A percentile compares a stretch with the other conserved stretches of the same genome.
These are phyloP conservation scores for Epinephelus cyanopodus DNA, from an alignment of 2,113 vertebrate species.

Conservation along the genomic window DNA sequence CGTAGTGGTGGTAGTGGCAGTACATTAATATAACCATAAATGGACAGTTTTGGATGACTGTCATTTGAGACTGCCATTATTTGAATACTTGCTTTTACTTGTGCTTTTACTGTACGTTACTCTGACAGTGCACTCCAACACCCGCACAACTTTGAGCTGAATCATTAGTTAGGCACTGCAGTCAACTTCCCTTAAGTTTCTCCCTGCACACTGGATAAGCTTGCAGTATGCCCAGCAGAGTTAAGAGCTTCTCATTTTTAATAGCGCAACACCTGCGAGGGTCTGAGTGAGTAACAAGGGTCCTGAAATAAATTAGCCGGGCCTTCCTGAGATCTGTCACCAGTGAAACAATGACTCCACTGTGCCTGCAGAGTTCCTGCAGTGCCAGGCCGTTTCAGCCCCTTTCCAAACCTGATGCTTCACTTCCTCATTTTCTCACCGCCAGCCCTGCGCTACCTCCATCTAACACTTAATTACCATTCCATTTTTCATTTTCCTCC, in stretches of 20 bases:
- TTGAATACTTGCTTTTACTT: neutral
- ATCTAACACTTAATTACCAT: slow-evolving; percentile 78
- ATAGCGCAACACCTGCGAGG: slow-evolving; percentile 86
- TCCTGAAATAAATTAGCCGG: slow-evolving; percentile 88
- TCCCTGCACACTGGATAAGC: slow-evolving; percentile 71
- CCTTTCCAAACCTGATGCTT: slow-evolving; percentile 52
- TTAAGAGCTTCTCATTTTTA: slow-evolving; percentile 89
- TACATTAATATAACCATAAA: too few relatives aligned
- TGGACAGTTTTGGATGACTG: too few relatives aligned
- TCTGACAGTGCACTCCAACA: neutral
- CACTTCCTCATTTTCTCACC: slow-evolving; percentile 59
- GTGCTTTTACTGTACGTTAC: neutral
- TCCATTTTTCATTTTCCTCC: slow-evolving; percentile 80
- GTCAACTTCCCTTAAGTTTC: slow-evolving; percentile 60
- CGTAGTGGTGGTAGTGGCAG: too few relatives aligned
- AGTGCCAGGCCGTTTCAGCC: neutral
- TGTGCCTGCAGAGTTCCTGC: slow-evolving; percentile 53
- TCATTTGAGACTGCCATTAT: too few relatives aligned
- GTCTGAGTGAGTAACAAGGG: slow-evolving; percentile 84
- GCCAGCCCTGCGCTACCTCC: slow-evolving; percentile 56
- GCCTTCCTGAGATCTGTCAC: slow-evolving; percentile 84
- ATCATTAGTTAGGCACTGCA: neutral
- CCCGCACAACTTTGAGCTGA: neutral
- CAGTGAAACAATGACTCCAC: slow-evolving; percentile 68
- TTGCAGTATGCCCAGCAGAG: slow-evolving; percentile 78